These are phyloP conservation scores for Nibea albiflora DNA, from an alignment of 2,113 vertebrate species.

Conservation along the genomic window DNA sequence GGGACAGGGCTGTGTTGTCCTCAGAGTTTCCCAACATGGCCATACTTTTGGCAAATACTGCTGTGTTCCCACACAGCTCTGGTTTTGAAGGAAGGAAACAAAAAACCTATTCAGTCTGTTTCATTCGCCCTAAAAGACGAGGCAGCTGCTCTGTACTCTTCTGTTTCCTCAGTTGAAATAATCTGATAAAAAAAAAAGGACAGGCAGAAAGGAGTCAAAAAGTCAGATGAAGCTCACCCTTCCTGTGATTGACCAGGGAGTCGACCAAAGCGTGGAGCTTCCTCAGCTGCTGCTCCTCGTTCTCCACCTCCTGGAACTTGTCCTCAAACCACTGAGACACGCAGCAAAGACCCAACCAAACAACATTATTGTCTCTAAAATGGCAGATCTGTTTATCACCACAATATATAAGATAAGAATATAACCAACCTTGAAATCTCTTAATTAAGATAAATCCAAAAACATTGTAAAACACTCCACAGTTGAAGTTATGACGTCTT, in stretches of 20 bases:
- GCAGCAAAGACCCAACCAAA: neutral
- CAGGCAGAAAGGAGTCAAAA: neutral
- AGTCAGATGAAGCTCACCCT: constrained; percentile 84
- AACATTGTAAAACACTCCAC: neutral
- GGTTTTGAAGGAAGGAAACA: constrained; percentile 28
- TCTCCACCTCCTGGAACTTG: constrained; percentile 96
- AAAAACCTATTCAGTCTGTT: constrained; percentile 11
- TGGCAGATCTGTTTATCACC: too few relatives aligned
- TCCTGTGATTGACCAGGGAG: constrained; percentile 93
- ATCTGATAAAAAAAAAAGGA: neutral
- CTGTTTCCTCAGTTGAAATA: constrained; percentile 3
- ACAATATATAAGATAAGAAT: too few relatives aligned
- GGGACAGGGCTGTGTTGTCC: constrained; percentile 95
- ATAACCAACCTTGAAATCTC: neutral
- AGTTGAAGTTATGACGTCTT: neutral
- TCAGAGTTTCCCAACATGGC: constrained; percentile 98
- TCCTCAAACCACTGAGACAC: constrained; percentile 95
- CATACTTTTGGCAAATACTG: constrained; percentile 95
- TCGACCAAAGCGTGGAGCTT: constrained; percentile 93
- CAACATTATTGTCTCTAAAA: neutral
- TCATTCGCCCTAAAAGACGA: constrained; percentile 5
- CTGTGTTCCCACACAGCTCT: constrained; percentile 92
- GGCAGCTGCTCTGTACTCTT: neutral
- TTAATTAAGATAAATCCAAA: neutral
- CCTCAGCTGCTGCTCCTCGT: constrained; percentile 93